These are phyloP conservation scores for Papilio dardanus DNA, from an alignment of 1,140 invertebrate species.

Conservation along the genomic window DNA sequence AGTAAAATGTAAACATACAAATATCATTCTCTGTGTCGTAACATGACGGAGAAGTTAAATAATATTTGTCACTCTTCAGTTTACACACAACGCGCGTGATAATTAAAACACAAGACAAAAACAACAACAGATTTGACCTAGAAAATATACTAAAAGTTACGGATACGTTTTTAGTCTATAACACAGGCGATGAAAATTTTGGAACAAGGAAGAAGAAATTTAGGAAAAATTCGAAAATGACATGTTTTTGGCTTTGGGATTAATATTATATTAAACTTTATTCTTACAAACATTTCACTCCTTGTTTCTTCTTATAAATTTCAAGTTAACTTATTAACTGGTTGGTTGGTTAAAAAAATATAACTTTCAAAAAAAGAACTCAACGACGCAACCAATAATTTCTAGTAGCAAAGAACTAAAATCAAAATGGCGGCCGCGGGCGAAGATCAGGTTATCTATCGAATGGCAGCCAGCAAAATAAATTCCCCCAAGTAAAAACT, in stretches of 20 bases:
- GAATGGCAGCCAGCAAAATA: slow-evolving; percentile 60
- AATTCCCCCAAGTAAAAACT: slow-evolving; percentile 75
- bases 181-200: neutral
- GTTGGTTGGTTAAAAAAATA: slow-evolving; percentile 36
- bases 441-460: slow-evolving; percentile 71
- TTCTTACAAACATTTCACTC: neutral
- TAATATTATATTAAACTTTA: neutral
- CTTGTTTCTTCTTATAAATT: neutral
- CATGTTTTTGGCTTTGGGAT: too few species aligned
- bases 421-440: slow-evolving; percentile 69
- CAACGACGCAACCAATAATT: slow-evolving; percentile 53
- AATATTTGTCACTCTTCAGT: slow-evolving; percentile 21
- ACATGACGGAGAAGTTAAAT: slow-evolving; percentile 5
- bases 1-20: slow-evolving; percentile 32
- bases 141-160: neutral
- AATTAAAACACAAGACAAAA: slow-evolving; percentile 1
- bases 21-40: slow-evolving; percentile 16
- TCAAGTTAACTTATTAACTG: neutral
- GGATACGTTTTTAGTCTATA: neutral
- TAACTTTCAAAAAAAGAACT: slow-evolving; percentile 42
- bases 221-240: too few species aligned
- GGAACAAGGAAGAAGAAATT: too few species aligned
- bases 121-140: neutral
- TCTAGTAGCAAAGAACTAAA: slow-evolving; percentile 64
- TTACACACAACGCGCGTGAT: neutral